Base-by-base conservation (phyloP, 2,113 vertebrate genomes). In the Stigmatopora nigra region DNA sequence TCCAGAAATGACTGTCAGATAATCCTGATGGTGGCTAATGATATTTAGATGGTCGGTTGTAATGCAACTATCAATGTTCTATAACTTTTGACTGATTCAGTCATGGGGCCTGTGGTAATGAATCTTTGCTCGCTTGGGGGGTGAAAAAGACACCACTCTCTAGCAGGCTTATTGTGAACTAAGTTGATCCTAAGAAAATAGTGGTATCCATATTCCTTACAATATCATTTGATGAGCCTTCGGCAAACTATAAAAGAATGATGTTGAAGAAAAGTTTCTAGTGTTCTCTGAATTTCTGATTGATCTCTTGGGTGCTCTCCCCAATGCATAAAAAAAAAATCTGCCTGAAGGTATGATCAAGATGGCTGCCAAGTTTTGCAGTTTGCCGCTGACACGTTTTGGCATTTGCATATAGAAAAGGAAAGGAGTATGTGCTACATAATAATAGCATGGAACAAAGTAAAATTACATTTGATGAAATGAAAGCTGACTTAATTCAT, bases 1-100 rank as follows among this genome's bases (percentile, higher is more conserved):
- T 78, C 71, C 38, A 60, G 46, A 75, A 81, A 84, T 73, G 71
- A 76, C 80, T 72, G 69, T 49, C 16, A 59, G 55, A 31, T 72
- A 61, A 73, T 73, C 62, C 67, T 67, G 70, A 72, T 61, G 61
- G 62, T 74, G 62, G 63, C 62, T 48, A 53, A 70, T 69, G 51
- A 61, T 64, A 69, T 36, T 17, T 66, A 74, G 68, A 76, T 63
- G 67, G 56, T 58, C 74, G 68, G 65, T 70, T 15, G 12, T 55
- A 55, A 55, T 55, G 47, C 52, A 55, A 25, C 20, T 20, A 15
- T 13, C 52, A 12, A 55, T 20, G 8, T 56, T 31, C 20, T 2
- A 15, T 56, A 56, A 14, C 13, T 31, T 14, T 35, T 25, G 31
- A 15, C 53, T 31, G 14, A 13, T 35, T 31, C 22, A 56, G 11